Base-by-base conservation (phyloP, 2,888 invertebrate species). In the Stenodema calcarata region DNA sequence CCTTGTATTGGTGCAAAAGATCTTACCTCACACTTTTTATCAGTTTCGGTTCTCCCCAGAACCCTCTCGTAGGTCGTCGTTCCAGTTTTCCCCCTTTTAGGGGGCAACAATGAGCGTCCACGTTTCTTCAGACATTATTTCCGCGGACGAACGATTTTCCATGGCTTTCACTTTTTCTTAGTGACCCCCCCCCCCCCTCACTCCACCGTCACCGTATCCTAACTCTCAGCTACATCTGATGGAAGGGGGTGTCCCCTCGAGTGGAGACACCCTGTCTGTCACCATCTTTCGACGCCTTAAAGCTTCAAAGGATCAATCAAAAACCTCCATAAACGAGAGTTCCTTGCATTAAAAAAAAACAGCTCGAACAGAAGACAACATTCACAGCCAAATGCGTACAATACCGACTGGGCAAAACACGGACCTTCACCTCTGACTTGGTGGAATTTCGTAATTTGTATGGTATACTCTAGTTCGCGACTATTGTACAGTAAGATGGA, bases 81-180 rank as follows among this genome's bases (percentile, higher is more conserved):
- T 73, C 73, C 41, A 73, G 73, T 73, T 73, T 73, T 73, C 35
- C 73, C 73, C 73, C 73, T 73, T 73, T 73, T 73, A 73, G 73
- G 41, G 35, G 73, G 9, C 73, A 73, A 73, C 73, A 73, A 73
- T 73, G 35, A 73, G 73, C 73, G 35, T 73, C 73, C 73, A 73
- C 73, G 73, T 73, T 73, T 73, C 73, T 35, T 73, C 73, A 62
- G 73, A 35, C 73, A 73, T 73, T 73, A 73, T 73, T 73, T 73
- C 73, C 73, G 73, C 73, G 73, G 73, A 73, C 73, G n/a, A 35
- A 30, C 73, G 73, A 73, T 73, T 73, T 73, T 73, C 41, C 73
- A 73, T 73, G 73, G 73, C 73, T 73, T 73, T 73, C 73, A 73
- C 73, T 73, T 73, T 73, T 73, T 73, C 73, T 35, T n/a, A 73